Evolutionary conservation across 1,140 invertebrate genomes (phyloP).

Genomic region (Drosophila oshimai): DNA sequence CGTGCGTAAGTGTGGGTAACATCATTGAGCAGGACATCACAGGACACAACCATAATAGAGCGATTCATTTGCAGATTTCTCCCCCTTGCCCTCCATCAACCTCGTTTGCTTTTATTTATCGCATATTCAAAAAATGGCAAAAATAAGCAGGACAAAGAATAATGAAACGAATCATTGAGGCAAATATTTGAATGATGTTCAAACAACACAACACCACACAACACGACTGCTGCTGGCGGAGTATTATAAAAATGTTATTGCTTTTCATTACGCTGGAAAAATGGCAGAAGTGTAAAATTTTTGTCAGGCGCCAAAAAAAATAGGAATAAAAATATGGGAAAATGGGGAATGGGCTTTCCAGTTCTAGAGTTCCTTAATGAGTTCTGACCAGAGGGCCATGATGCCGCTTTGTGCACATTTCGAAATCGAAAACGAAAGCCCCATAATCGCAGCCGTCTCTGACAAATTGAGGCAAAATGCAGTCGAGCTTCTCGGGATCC

Average conservation of each 20-base stretch:
- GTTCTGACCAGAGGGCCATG: background rate
- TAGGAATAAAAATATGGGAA: too few relatives aligned
- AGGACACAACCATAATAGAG: conserved; percentile 55
- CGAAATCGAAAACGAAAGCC: too few relatives aligned
- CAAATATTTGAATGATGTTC: conserved; percentile 63
- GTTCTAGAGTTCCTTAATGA: too few relatives aligned
- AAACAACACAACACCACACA: conserved; percentile 17
- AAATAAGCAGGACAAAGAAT: conserved; percentile 23
- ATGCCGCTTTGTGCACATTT: background rate
- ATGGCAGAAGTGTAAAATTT: conserved; percentile 28
- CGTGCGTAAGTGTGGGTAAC: conserved; percentile 9
- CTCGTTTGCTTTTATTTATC: conserved; percentile 3
- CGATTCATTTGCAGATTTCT: conserved; percentile 65
- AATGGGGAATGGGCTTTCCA: too few relatives aligned
- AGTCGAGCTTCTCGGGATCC: background rate
- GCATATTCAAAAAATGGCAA: conserved; percentile 12
- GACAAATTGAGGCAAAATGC: conserved; percentile 41
- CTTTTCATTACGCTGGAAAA: conserved; percentile 52
- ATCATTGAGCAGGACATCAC: conserved; percentile 19
- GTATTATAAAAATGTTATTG: conserved; percentile 67
- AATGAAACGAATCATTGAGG: conserved; percentile 44
- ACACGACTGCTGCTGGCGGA: background rate
- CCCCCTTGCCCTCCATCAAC: too few relatives aligned
- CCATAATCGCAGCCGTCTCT: conserved; percentile 18
- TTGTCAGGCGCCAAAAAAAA: background rate